A percentile compares a stretch with the other conserved stretches of the same genome.
phyloP scores from a whole-genome alignment of 2,797 vertebrate genomes.

The Ataeniobius toweri region DNA sequence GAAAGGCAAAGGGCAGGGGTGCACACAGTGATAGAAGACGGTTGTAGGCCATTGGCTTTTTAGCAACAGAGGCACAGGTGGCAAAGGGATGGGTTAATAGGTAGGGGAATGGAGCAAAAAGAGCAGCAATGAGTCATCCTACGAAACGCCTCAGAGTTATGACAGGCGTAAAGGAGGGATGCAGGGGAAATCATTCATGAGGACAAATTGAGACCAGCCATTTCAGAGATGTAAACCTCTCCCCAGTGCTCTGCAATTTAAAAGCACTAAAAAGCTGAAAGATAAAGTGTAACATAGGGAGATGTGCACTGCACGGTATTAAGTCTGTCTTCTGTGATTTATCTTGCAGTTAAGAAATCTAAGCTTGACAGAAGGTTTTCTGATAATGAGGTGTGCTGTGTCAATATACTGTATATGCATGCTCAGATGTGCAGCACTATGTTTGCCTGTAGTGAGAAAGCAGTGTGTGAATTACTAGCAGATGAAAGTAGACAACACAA shows the following conservation, averaged over 20 bases:
- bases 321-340: constrained; percentile 21
- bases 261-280: constrained; percentile 31
- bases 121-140: constrained; percentile 64
- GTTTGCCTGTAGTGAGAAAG: constrained; percentile 40
- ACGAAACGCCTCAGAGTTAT: constrained; percentile 47
- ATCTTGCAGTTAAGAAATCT: constrained; percentile 19
- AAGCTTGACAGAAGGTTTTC: constrained; percentile 37
- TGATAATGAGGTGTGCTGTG: constrained; percentile 18
- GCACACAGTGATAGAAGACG: constrained; percentile 23
- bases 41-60: constrained; percentile 47
- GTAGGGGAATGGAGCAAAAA: constrained; percentile 28
- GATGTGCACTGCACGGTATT: constrained; percentile 3
- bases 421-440: constrained; percentile 51
- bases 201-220: constrained; percentile 53
- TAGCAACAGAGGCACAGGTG: constrained; percentile 49
- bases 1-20: constrained; percentile 34
- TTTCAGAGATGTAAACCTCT: constrained; percentile 60
- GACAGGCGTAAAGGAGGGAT: constrained; percentile 40
- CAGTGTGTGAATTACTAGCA: constrained; percentile 36
- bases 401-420: constrained; percentile 32
- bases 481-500: constrained; percentile 35
- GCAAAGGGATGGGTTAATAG: constrained; percentile 65
- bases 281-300: constrained; percentile 31
- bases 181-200: constrained; percentile 56
- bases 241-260: constrained; percentile 38